Evolutionary conservation across 2,888 invertebrate genomes (phyloP).

Genomic region (Tetranychus piercei): DNA sequence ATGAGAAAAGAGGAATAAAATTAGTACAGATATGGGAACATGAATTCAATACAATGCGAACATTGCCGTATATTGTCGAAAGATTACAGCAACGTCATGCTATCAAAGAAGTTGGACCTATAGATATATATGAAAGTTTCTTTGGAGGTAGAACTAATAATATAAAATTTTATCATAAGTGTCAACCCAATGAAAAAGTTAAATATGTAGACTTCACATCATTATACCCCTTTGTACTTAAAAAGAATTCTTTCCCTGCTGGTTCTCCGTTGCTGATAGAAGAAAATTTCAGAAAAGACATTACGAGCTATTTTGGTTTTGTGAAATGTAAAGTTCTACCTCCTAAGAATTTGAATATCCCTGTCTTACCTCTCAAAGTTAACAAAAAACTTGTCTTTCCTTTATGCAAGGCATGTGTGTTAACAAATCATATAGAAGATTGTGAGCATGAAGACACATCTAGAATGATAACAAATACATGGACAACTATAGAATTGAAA

Average conservation of each 20-base stretch:
- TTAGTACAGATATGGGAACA: slow-evolving; percentile 27
- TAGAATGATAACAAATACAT: slow-evolving; percentile 27
- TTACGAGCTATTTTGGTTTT: slow-evolving; percentile 9
- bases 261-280: slow-evolving; percentile 25
- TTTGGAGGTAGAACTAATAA: slow-evolving; percentile 28
- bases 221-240: slow-evolving; percentile 28
- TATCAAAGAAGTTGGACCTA: slow-evolving; percentile 10
- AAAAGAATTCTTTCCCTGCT: slow-evolving; percentile 26
- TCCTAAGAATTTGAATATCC: slow-evolving; percentile 27
- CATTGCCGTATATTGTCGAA: slow-evolving; percentile 17
- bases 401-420: slow-evolving; percentile 27
- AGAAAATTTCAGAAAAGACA: slow-evolving; percentile 6
- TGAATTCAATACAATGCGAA: slow-evolving; percentile 19
- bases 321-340: slow-evolving; percentile 26
- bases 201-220: slow-evolving; percentile 27
- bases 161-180: slow-evolving; percentile 26
- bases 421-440: slow-evolving; percentile 12
- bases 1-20: slow-evolving; percentile 13
- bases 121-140: slow-evolving; percentile 28
- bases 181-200: slow-evolving; percentile 23
- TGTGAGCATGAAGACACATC: slow-evolving; percentile 23
- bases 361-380: slow-evolving; percentile 27
- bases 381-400: slow-evolving; percentile 27
- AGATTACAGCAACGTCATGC: not conserved
- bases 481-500: slow-evolving; percentile 28